Evolutionary conservation across 2,888 invertebrate species (phyloP).

Genomic region (Ellobium chinense): DNA sequence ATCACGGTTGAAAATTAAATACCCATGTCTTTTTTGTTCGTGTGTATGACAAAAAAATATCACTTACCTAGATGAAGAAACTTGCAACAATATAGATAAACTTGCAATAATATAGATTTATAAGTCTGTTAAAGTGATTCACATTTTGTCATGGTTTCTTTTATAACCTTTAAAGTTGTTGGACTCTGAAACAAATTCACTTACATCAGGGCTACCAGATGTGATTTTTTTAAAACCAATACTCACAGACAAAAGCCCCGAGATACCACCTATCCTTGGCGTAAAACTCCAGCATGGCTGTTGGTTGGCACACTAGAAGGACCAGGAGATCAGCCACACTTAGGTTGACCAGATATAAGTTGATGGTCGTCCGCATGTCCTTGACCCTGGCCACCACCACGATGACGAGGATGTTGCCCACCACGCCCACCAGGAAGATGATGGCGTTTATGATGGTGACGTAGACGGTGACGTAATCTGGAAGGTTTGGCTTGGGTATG

Average conservation of each 20-base stretch:
- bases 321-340: constrained; percentile 96
- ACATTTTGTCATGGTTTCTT: too few species aligned
- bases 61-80: too few species aligned
- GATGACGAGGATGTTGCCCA: constrained; percentile 22
- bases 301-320: constrained; percentile 93
- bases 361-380: constrained; percentile 96
- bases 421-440: constrained; percentile 11
- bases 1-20: too few species aligned
- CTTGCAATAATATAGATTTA: too few species aligned
- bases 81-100: too few species aligned
- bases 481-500: constrained; percentile 6
- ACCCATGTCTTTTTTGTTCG: too few species aligned
- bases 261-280: constrained; percentile 94
- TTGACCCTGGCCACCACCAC: constrained; percentile 92
- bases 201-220: too few species aligned
- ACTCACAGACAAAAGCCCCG: constrained; percentile 96
- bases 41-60: too few species aligned
- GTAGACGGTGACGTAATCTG: constrained; percentile 16
- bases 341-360: constrained; percentile 95
- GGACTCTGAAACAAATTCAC: too few species aligned
- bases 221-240: too few species aligned
- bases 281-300: constrained; percentile 94
- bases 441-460: constrained; percentile 14
- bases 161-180: too few species aligned
- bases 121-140: too few species aligned